A percentile compares a stretch with the other conserved stretches of the same genome.
phyloP scores from a whole-genome alignment of 2,797 vertebrate genomes.

The Sebastolobus altivelis region DNA sequence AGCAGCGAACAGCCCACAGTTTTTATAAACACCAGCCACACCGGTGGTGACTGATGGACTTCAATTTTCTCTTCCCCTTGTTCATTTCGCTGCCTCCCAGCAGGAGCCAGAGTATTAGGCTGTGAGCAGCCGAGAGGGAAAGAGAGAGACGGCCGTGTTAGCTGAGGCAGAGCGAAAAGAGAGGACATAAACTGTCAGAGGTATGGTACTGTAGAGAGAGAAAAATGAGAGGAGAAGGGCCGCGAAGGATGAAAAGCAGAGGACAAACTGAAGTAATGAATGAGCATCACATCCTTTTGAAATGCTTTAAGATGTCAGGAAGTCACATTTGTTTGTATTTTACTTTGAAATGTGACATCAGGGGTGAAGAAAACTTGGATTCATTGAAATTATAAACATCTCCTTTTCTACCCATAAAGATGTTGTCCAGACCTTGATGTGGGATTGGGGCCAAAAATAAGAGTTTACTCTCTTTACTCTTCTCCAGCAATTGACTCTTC shows the following conservation, averaged over 20 bases:
- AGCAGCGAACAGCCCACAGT: conserved; percentile 27
- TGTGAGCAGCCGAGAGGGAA: conserved; percentile 40
- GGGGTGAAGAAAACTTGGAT: background rate
- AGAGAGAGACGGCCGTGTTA: conserved; percentile 41
- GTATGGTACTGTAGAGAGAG: background rate
- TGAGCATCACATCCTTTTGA: background rate
- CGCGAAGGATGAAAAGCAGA: conserved; percentile 6
- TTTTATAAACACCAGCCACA: conserved; percentile 53
- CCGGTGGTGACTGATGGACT: conserved; percentile 70
- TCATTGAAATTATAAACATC: conserved; percentile 2
- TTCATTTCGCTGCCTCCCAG: conserved; percentile 63
- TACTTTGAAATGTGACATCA: background rate
- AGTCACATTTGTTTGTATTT: background rate
- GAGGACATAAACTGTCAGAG: conserved; percentile 38
- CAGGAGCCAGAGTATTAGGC: conserved; percentile 59
- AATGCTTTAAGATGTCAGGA: conserved; percentile 2
- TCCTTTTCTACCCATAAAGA: background rate
- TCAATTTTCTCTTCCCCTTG: conserved; percentile 67
- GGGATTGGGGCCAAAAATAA: background rate
- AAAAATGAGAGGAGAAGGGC: background rate
- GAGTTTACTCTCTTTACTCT: conserved; percentile 3
- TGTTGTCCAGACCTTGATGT: background rate
- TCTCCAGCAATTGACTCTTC: background rate
- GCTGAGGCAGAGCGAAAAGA: conserved; percentile 30
- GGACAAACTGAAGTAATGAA: conserved; percentile 18